Conservation (phyloP, 2,113 vertebrate genomes). For the Anguilla rostrata region DNA sequence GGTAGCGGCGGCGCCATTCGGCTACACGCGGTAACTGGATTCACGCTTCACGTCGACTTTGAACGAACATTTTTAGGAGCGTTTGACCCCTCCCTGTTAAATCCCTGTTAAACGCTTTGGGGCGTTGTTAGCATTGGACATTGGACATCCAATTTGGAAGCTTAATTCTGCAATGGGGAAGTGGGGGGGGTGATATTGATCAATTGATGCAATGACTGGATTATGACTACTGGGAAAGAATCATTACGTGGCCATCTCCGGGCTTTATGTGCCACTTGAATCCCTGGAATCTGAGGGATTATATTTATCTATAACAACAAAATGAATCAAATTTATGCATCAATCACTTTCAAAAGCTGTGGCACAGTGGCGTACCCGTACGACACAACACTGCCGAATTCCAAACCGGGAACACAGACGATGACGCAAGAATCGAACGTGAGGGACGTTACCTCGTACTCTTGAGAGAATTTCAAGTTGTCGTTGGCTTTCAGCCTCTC, state of each 20-base stretch:
- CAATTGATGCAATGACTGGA: neutral
- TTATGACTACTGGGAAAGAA: conserved; percentile 35
- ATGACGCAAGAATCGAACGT: neutral
- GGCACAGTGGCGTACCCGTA: neutral
- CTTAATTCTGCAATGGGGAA: neutral
- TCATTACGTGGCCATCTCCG: conserved; percentile 12
- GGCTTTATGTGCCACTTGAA: conserved; percentile 9
- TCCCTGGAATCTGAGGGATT: neutral
- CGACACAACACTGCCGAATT: neutral
- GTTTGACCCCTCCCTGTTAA: conserved; percentile 15
- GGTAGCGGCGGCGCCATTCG: conserved; percentile 15
- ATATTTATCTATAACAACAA: neutral
- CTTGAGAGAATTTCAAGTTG: conserved; percentile 98
- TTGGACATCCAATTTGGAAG: neutral
- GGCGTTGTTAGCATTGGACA: neutral
- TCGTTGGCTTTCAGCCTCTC: conserved; percentile 98
- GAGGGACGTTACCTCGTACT: conserved; percentile 85
- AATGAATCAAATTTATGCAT: neutral
- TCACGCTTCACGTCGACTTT: neutral
- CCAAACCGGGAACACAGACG: neutral
- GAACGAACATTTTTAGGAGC: neutral
- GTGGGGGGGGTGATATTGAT: neutral
- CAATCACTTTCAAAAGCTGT: neutral
- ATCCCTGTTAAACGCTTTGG: conserved; percentile 7
- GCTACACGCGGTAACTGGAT: conserved; percentile 6